Percentiles rank a stretch among this genome's conserved stretches.
phyloP scores from a whole-genome alignment of 2,113 vertebrate genomes.

The Prinia subflava region DNA sequence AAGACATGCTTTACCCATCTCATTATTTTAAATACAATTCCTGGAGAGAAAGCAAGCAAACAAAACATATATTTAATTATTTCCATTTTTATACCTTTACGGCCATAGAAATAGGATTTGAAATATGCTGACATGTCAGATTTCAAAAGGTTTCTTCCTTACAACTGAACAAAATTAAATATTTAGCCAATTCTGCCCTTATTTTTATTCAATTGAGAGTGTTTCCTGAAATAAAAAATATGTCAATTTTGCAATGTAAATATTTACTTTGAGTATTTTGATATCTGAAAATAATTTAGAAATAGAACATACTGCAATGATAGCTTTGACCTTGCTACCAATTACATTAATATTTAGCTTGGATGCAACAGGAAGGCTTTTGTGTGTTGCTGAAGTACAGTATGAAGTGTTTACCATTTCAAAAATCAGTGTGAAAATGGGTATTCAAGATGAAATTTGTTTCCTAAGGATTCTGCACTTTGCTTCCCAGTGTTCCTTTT shows the following conservation, averaged over 20 bases:
- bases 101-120: background rate
- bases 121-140: background rate
- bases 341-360: background rate
- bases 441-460: background rate
- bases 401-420: background rate
- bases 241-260: background rate
- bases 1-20: background rate
- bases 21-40: background rate
- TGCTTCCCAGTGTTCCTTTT: background rate
- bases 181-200: background rate
- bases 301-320: background rate
- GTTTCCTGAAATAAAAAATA: background rate
- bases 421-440: background rate
- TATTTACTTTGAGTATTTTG: background rate
- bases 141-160: background rate
- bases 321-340: background rate
- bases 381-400: background rate
- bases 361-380: background rate
- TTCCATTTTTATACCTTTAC: background rate
- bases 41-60: background rate
- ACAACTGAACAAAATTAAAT: background rate
- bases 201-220: background rate
- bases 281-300: background rate
- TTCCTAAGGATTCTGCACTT: background rate
- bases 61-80: background rate